Evolutionary conservation across 2,888 invertebrate genomes (phyloP), one percentile per base, ranked within the genome.

Genomic region (Stenchaetothrips biformis): DNA sequence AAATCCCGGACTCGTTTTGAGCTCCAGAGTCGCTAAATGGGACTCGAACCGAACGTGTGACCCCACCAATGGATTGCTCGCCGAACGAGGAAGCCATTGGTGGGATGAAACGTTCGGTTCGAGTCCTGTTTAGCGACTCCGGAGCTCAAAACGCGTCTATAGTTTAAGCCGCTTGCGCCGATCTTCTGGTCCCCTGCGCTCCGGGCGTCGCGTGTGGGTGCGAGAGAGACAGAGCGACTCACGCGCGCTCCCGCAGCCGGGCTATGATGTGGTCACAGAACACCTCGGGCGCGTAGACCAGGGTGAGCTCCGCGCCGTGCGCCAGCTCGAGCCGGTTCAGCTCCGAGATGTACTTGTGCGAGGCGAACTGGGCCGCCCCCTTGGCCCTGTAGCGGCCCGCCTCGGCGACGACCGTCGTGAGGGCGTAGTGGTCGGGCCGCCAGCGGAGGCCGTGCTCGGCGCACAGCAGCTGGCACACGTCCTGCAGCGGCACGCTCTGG

Each of bases 281-380:
- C 21, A 74, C 67, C 7, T 25, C 67, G 6, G 67, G 67, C 9
- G 67, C 67, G 21, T 25, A 74, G 21, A 25, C 25, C 21, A 74
- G 67, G 25, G 11, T 25, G 67, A 74, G 67, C 67, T 74, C 67
- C 8, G 67, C 67, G 25, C 67, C 67, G 67, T 74, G 67, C 67
- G 21, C 21, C 25, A 74, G 67, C 67, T 74, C 67, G 25, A 3
- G 21, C 25, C 67, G 67, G 67, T 74, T 74, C 21, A 25, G 21
- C 67, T 74, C 67, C 21, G 67, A 9, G 21, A 74, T n/a, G 67
- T 74, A 74, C 67, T 74, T 74, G 21, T 74, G 21, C 21, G 25
- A 21, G 67, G 21, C 67, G 67, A 18, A 18, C 9, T 16, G 59
- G 59, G 9, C 21, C 21, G 21, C 67, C 21, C 67, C 21, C 21